These are phyloP conservation scores for Atherinomorus stipes DNA, from an alignment of 2,113 vertebrate genomes.

Conservation along the genomic window DNA sequence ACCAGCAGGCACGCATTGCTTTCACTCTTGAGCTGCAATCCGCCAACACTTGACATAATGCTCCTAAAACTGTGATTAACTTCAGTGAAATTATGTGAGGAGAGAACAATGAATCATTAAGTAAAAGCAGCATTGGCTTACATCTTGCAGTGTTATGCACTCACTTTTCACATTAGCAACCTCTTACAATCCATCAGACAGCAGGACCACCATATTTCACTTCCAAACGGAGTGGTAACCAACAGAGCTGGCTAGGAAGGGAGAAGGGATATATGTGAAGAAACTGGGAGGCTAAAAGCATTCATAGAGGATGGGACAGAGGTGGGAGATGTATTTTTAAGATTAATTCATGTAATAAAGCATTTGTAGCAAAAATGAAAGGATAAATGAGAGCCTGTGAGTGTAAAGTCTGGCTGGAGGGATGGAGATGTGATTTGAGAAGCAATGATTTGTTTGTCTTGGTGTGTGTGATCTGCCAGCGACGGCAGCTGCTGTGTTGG, in stretches of 20 bases:
- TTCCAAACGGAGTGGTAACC: conserved; percentile 54
- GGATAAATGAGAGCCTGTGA: conserved; percentile 15
- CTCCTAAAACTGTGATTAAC: conserved; percentile 49
- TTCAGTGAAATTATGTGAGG: conserved; percentile 20
- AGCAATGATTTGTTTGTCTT: conserved; percentile 31
- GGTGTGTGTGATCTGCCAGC: conserved; percentile 11
- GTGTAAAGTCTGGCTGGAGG: background rate
- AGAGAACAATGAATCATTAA: conserved; percentile 57
- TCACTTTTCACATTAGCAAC: conserved; percentile 53
- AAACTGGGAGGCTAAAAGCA: conserved; percentile 25
- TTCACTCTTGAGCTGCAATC: conserved; percentile 1
- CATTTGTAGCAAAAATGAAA: conserved; percentile 6
- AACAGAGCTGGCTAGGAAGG: conserved; percentile 39
- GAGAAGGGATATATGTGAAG: conserved; percentile 25
- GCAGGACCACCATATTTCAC: conserved; percentile 59
- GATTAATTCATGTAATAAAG: conserved; percentile 17
- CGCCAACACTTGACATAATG: conserved; percentile 1
- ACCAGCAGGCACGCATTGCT: background rate
- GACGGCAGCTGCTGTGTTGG: conserved; percentile 16
- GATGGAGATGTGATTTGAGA: conserved; percentile 14
- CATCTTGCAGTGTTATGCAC: conserved; percentile 24
- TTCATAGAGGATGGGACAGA: conserved; percentile 15
- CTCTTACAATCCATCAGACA: conserved; percentile 48
- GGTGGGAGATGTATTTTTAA: conserved; percentile 3
- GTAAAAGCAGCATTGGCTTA: conserved; percentile 8